Base-by-base conservation (phyloP, 2,797 vertebrate genomes). In the Antrozous pallidus region DNA sequence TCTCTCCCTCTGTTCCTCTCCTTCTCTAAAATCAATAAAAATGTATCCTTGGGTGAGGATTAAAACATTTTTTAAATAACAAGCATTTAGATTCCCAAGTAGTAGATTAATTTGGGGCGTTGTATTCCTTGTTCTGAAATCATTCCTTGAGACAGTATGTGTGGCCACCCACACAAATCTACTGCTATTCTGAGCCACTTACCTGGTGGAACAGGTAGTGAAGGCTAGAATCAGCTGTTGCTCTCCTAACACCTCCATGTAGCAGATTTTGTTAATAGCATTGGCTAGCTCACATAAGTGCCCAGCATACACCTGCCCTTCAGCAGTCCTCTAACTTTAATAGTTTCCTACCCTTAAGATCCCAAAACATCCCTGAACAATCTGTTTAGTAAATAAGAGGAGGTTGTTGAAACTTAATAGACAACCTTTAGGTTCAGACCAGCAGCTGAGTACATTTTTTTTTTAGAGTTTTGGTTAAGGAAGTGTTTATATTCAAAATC, bases 401-500 rank as follows among this genome's bases (percentile, higher is more conserved):
- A 78, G 24, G 8, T 6, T 20, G 6, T 24, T 91, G 77, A 86
- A 95, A 74, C 38, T 77, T 67, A 38, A 42, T 1, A 79, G 36
- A 13, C 31, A 78, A 40, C 5, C 13, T 87, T 42, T 65, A 58
- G 51, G 24, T 90, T 94, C 75, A 83, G 33, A 71, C 17, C n/a
- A 84, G 69, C 67, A 91, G 26, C 47, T 80, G 36, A 85, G 38
- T 38, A 51, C 14, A 77, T 51, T 94, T 90, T 38, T 51, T 40
- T 88, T 40, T 42, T 88, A 82, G 12, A 61, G 6, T 74, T 47
- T 86, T 56, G 33, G 78, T 85, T 93, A 75, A 81, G 69, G 26
- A 91, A 67, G 24, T 28, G 40, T 90, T 95, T 92, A 96, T 91
- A 92, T 94, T 80, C 78, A 94, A 94, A 91, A 51, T 42, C 54